phyloP scores from a whole-genome alignment of 2,113 vertebrate genomes.

The Tringa solitaria region DNA sequence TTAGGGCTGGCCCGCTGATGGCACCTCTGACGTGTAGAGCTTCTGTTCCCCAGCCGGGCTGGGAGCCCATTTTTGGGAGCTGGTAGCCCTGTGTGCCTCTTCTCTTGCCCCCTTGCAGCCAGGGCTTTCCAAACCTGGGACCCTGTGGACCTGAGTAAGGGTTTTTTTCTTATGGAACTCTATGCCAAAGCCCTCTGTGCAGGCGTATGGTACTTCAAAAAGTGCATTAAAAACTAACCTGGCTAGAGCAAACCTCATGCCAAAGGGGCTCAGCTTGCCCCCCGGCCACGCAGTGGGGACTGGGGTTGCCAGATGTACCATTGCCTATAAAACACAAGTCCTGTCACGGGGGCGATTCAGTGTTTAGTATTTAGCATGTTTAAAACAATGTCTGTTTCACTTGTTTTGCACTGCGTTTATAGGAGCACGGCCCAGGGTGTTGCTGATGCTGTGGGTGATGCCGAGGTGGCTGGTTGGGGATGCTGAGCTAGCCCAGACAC shows the following conservation, averaged over 20 bases:
- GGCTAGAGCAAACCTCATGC: not conserved
- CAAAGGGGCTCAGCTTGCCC: not conserved
- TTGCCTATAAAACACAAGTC: too few relatives aligned
- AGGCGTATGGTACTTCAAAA: not conserved
- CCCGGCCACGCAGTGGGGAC: not conserved
- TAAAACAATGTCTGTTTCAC: not conserved
- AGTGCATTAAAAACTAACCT: not conserved
- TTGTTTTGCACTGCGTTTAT: too few relatives aligned
- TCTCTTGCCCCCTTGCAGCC: not conserved
- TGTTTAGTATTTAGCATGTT: not conserved
- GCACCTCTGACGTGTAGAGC: not conserved
- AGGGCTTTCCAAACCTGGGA: not conserved
- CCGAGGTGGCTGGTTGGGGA: not conserved
- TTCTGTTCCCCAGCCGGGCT: not conserved
- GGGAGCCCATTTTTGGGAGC: not conserved
- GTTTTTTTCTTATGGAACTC: not conserved
- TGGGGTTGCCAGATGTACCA: not conserved
- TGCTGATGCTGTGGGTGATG: too few relatives aligned
- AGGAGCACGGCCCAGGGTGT: fast-evolving
- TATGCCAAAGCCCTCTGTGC: not conserved
- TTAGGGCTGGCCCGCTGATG: fast-evolving
- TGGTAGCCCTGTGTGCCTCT: fast-evolving
- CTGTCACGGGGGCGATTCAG: not conserved
- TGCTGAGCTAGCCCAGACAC: not conserved
- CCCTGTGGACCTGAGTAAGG: fast-evolving